Conservation (phyloP, 2,113 vertebrate genomes). For the Peromyscus leucopus region DNA sequence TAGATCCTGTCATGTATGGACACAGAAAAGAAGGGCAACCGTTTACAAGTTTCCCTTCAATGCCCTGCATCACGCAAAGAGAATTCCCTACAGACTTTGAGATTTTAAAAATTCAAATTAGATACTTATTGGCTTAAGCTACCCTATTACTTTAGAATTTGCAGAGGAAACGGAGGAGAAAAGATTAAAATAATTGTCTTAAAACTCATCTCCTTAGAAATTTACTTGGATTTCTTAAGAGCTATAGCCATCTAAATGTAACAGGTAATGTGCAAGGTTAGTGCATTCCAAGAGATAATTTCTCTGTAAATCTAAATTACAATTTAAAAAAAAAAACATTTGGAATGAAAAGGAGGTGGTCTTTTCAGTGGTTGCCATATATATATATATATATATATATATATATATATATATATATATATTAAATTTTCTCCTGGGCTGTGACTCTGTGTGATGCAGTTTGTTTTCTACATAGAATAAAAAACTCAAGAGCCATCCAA, state of each 20-base stretch:
- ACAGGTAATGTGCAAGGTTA: slow-evolving; percentile 18
- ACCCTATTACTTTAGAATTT: slow-evolving; percentile 66
- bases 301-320: slow-evolving; percentile 40
- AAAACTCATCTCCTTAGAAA: slow-evolving; percentile 49
- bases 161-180: slow-evolving; percentile 26
- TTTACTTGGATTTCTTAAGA: slow-evolving; percentile 52
- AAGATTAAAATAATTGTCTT: slow-evolving; percentile 27
- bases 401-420: no score
- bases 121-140: slow-evolving; percentile 34
- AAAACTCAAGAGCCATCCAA: slow-evolving; percentile 5
- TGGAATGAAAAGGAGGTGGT: slow-evolving; percentile 17
- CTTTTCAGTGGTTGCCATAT: slow-evolving; percentile 14
- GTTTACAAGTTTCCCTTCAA: slow-evolving; percentile 63
- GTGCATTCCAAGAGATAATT: not conserved
- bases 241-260: slow-evolving; percentile 19
- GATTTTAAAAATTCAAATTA: slow-evolving; percentile 68
- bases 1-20: slow-evolving; percentile 22
- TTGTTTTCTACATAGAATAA: slow-evolving; percentile 62
- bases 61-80: not conserved
- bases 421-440: not conserved
- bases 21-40: slow-evolving; percentile 33
- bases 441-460: not conserved
- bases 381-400: no score
- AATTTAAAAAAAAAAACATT: slow-evolving; percentile 28
- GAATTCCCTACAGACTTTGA: slow-evolving; percentile 42